Conservation (phyloP, 2,888 invertebrate species). For the Drosophila parthenogenetica region DNA sequence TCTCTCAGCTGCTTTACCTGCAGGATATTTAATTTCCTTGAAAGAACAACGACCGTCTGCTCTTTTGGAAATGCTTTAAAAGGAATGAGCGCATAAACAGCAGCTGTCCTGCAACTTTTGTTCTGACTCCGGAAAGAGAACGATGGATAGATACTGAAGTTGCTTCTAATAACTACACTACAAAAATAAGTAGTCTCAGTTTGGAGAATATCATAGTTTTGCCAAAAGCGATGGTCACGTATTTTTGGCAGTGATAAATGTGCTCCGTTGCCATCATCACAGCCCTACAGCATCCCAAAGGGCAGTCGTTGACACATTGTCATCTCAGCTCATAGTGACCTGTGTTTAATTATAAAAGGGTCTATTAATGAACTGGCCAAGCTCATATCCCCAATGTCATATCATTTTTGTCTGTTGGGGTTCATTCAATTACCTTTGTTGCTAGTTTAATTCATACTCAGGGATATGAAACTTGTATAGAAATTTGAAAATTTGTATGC, state of each 20-base stretch:
- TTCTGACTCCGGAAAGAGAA: not conserved
- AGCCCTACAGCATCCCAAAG: slow-evolving; percentile 14
- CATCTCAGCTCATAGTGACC: slow-evolving; percentile 43
- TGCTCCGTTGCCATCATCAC: not conserved
- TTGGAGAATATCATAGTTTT: slow-evolving; percentile 47
- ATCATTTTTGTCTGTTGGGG: slow-evolving; percentile 13
- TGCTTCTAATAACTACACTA: slow-evolving; percentile 46
- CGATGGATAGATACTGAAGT: slow-evolving; percentile 3
- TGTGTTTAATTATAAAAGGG: slow-evolving; percentile 63
- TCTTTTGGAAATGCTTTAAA: slow-evolving; percentile 52
- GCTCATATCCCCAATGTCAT: slow-evolving; percentile 23
- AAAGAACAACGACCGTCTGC: slow-evolving; percentile 26
- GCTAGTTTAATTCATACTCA: not conserved
- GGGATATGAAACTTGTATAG: too few species aligned
- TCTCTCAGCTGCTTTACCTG: slow-evolving; percentile 7
- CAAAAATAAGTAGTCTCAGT: slow-evolving; percentile 32
- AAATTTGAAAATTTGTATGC: slow-evolving; percentile 22
- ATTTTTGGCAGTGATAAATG: slow-evolving; percentile 58
- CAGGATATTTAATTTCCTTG: slow-evolving; percentile 76
- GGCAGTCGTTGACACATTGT: slow-evolving; percentile 64
- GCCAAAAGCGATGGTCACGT: slow-evolving; percentile 59
- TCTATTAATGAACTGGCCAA: slow-evolving; percentile 45
- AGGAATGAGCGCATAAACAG: slow-evolving; percentile 43
- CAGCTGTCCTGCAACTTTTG: not conserved
- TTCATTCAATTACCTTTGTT: slow-evolving; percentile 25